Percentiles rank a stretch among this genome's conserved stretches.
Conservation (phyloP, 2,113 vertebrate genomes). For the Turnix velox region DNA sequence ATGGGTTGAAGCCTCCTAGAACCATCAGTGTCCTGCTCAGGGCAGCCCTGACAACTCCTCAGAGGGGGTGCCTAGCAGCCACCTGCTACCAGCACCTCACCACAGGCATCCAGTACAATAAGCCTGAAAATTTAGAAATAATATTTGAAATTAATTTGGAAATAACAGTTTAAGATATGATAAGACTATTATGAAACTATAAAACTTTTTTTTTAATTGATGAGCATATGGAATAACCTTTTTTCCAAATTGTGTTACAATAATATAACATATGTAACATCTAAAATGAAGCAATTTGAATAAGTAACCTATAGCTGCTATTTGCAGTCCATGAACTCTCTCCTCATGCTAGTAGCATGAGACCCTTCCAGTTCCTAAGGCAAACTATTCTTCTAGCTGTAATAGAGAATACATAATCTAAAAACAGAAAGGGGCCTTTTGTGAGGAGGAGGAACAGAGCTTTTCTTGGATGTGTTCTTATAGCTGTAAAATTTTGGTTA, state of each 20-base stretch:
- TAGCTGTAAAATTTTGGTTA: neutral
- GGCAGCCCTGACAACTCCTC: neutral
- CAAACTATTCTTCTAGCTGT: neutral
- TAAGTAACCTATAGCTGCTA: neutral
- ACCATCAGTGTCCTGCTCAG: fast-evolving
- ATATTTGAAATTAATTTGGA: neutral
- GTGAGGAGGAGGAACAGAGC: neutral
- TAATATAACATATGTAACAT: too few relatives aligned
- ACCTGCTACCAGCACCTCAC: fast-evolving
- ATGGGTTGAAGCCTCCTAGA: fast-evolving
- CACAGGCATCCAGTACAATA: neutral
- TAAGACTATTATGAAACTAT: neutral
- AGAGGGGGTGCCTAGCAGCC: too few relatives aligned
- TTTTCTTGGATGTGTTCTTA: neutral
- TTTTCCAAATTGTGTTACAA: neutral
- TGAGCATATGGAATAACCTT: neutral
- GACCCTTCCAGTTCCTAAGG: neutral
- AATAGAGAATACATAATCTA: neutral
- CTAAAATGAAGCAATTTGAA: neutral
- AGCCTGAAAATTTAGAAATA: neutral
- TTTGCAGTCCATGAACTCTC: neutral
- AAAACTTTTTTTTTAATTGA: neutral
- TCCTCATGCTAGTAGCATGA: neutral
- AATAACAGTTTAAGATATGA: neutral
- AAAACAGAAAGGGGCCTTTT: neutral